Conservation (phyloP, 1,140 invertebrate species). For the Ceratosolen solmsi region DNA sequence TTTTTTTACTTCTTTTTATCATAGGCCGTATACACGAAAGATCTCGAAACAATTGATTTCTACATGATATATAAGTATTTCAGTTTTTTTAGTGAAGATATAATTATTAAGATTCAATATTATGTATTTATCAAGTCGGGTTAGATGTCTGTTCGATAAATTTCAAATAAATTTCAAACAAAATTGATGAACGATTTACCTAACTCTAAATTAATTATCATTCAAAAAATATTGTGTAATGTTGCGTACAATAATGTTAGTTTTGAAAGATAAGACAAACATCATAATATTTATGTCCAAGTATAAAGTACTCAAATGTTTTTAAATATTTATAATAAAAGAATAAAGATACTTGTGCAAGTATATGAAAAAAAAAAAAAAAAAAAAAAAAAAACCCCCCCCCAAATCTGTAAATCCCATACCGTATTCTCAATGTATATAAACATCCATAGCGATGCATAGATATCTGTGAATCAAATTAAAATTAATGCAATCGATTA, state of each 20-base stretch:
- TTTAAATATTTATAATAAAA: conserved; percentile 71
- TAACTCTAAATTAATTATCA: conserved; percentile 34
- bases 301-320: conserved; percentile 59
- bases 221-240: conserved; percentile 43
- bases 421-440: no score
- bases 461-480: no score
- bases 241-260: conserved; percentile 49
- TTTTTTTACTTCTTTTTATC: conserved; percentile 31
- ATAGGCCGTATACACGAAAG: conserved; percentile 4
- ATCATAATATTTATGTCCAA: conserved; percentile 57
- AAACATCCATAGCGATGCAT: no score
- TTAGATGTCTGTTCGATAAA: conserved; percentile 39
- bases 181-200: conserved; percentile 27
- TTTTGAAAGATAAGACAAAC: conserved; percentile 49
- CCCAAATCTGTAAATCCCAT: no score
- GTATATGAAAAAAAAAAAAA: conserved; percentile 4
- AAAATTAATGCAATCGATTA: no score
- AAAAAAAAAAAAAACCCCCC: no score
- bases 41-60: conserved; percentile 25
- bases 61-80: conserved; percentile 1
- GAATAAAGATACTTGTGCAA: conserved; percentile 59
- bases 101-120: conserved; percentile 17
- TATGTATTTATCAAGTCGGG: conserved; percentile 35
- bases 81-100: conserved; percentile 35
- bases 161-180: conserved; percentile 3